Evolutionary conservation across 2,113 vertebrate species (phyloP).

Genomic region (Grammomys surdaster): DNA sequence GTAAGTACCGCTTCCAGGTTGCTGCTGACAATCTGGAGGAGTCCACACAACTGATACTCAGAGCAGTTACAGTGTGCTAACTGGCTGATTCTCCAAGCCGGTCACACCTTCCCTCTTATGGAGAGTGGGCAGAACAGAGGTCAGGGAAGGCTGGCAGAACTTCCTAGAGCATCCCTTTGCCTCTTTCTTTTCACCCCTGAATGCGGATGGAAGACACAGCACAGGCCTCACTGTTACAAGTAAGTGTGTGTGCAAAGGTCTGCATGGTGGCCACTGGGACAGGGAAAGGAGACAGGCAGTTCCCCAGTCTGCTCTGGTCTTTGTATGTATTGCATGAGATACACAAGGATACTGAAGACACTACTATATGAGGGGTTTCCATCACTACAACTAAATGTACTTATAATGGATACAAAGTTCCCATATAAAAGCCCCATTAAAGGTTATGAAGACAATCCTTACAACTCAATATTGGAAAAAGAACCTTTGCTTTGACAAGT

Average conservation of each 20-base stretch:
- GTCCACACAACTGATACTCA: neutral
- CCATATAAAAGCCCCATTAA: neutral
- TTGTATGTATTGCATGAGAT: slow-evolving; percentile 18
- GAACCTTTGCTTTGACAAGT: neutral
- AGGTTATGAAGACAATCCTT: neutral
- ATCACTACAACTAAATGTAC: neutral
- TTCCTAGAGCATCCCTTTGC: neutral
- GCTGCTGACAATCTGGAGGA: neutral
- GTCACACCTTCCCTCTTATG: neutral
- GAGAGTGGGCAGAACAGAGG: neutral
- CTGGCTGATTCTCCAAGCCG: neutral
- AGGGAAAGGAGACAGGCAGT: neutral
- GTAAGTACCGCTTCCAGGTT: neutral
- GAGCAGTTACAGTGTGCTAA: neutral
- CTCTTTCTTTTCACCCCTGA: neutral
- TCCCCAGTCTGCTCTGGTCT: neutral
- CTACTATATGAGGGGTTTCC: neutral
- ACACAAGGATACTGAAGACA: neutral
- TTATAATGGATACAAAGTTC: slow-evolving; percentile 23
- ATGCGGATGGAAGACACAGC: neutral
- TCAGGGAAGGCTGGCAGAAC: neutral
- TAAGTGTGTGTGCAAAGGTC: neutral
- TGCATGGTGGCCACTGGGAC: neutral
- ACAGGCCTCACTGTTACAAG: neutral
- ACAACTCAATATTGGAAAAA: slow-evolving; percentile 23